These are phyloP conservation scores for Bombus ignitus DNA, from an alignment of 1,140 invertebrate species.

Conservation along the genomic window DNA sequence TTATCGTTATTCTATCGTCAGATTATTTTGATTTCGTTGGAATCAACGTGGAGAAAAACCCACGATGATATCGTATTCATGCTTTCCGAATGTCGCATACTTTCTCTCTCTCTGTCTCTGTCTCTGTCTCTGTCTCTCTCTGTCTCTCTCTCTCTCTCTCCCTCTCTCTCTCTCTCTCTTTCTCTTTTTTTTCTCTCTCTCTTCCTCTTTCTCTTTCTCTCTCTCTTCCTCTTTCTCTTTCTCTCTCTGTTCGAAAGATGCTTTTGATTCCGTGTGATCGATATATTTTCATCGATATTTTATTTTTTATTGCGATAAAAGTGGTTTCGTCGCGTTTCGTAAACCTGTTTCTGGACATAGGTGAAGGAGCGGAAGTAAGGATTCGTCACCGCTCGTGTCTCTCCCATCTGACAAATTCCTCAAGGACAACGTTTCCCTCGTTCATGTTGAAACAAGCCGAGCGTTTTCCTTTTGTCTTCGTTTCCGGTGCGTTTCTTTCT, in stretches of 20 bases:
- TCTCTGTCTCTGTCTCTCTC: no score
- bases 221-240: no score
- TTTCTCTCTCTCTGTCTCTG: not conserved
- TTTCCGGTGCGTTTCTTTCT: constrained; percentile 33
- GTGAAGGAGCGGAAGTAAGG: constrained; percentile 19
- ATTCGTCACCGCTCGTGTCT: constrained; percentile 26
- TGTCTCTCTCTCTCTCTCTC: no score
- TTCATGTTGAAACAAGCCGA: not conserved
- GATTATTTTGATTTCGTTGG: constrained; percentile 27
- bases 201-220: no score
- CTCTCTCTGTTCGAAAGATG: no score
- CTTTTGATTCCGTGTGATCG: not conserved
- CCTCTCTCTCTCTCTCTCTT: no score
- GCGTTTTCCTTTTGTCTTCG: constrained; percentile 44
- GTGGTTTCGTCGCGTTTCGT: not conserved
- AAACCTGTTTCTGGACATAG: not conserved
- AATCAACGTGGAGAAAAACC: not conserved
- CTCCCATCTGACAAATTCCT: constrained; percentile 3
- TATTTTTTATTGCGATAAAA: not conserved
- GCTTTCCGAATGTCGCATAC: not conserved
- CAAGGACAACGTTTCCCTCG: constrained; percentile 1
- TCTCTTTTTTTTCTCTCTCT: no score
- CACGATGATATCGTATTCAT: not conserved
- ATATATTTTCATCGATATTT: not conserved
- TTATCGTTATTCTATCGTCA: constrained; percentile 29